phyloP scores from a whole-genome alignment of 2,888 invertebrate species.

The Drosophila anomalipes region DNA sequence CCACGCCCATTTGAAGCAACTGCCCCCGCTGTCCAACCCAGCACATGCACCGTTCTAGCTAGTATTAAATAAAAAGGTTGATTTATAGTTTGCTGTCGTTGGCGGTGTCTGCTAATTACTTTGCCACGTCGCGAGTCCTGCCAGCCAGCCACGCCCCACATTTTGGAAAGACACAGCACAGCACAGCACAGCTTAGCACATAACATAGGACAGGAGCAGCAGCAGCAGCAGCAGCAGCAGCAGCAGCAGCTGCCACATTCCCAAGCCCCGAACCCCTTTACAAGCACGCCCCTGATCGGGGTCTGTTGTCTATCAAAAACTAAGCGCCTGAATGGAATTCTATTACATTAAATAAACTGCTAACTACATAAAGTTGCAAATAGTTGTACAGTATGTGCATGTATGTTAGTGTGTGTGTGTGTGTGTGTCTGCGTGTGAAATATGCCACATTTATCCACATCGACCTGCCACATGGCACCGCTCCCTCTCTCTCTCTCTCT shows the following conservation, averaged over 20 bases:
- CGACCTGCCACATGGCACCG: slow-evolving; percentile 6
- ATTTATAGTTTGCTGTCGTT: slow-evolving; percentile 72
- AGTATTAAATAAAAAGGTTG: slow-evolving; percentile 70
- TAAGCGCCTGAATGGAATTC: slow-evolving; percentile 44
- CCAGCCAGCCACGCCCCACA: slow-evolving; percentile 62
- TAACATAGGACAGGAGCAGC: background rate
- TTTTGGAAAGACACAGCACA: slow-evolving; percentile 1
- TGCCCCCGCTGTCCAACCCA: background rate
- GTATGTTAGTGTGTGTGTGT: slow-evolving; percentile 9
- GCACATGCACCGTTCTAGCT: background rate
- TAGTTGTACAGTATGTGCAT: slow-evolving; percentile 4
- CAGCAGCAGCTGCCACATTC: slow-evolving; percentile 48
- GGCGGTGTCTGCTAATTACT: slow-evolving; percentile 78
- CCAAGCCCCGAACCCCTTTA: slow-evolving; percentile 14
- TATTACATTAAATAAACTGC: slow-evolving; percentile 75
- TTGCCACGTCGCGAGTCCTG: slow-evolving; percentile 69
- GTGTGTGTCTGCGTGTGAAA: slow-evolving; percentile 14
- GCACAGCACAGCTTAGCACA: background rate
- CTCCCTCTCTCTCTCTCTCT: background rate
- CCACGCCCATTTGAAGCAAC: slow-evolving; percentile 14
- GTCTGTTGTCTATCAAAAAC: slow-evolving; percentile 41
- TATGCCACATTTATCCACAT: slow-evolving; percentile 15
- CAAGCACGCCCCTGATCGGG: slow-evolving; percentile 24
- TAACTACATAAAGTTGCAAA: slow-evolving; percentile 54
- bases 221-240: background rate